phyloP scores from a whole-genome alignment of 2,113 vertebrate genomes.

The Philantomba maxwellii region DNA sequence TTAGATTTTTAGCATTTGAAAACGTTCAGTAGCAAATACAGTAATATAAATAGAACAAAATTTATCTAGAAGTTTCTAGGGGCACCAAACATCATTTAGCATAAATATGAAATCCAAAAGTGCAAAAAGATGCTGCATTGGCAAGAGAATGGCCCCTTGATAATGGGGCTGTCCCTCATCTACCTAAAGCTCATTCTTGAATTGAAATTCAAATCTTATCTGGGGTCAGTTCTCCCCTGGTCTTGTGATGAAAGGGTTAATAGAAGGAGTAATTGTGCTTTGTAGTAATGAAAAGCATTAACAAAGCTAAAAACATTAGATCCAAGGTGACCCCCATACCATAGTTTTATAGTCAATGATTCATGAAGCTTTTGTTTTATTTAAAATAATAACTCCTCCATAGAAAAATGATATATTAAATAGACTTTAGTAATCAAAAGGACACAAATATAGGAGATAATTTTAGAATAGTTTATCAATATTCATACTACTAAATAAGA shows the following conservation, averaged over 20 bases:
- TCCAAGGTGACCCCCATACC: neutral
- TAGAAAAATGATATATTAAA: neutral
- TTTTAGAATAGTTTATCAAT: conserved; percentile 27
- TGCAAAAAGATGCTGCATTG: neutral
- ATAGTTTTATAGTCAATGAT: conserved; percentile 6
- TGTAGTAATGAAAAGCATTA: neutral
- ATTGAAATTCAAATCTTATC: neutral
- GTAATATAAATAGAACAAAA: conserved; percentile 9
- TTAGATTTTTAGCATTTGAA: neutral
- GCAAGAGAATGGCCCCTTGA: neutral
- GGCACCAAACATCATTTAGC: neutral
- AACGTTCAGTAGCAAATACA: conserved; percentile 9
- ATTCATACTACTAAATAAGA: neutral
- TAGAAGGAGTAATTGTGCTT: neutral
- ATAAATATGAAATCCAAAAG: conserved; percentile 1
- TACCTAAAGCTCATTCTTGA: neutral
- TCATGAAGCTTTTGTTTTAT: neutral
- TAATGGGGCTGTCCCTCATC: neutral
- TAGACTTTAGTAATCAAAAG: neutral
- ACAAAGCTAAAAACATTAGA: neutral
- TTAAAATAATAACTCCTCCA: conserved; percentile 19
- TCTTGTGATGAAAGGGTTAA: neutral
- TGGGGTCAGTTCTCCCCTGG: neutral
- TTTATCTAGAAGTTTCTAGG: neutral
- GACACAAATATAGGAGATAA: neutral